Conservation (phyloP, 2,113 vertebrate species). For the Microtus oregoni region DNA sequence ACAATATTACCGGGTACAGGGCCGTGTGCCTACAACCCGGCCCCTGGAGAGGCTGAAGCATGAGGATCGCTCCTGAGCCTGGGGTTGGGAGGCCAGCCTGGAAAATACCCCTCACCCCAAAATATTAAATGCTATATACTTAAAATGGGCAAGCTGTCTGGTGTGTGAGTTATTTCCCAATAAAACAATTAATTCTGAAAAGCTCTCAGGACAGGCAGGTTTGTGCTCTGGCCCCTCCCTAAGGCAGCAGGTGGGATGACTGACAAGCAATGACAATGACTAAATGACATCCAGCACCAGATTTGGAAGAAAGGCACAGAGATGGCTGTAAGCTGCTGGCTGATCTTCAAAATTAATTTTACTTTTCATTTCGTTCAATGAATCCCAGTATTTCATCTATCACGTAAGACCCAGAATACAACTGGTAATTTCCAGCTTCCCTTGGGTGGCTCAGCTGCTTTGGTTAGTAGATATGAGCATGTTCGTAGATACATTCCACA, state of each 20-base stretch:
- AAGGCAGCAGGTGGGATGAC: neutral
- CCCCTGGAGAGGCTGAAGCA: neutral
- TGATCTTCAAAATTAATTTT: neutral
- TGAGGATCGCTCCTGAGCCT: neutral
- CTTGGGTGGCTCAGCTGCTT: neutral
- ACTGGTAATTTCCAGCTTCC: neutral
- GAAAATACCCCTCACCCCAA: neutral
- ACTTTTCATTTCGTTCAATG: neutral
- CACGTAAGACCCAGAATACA: neutral
- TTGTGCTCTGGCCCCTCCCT: neutral
- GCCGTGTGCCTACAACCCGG: neutral
- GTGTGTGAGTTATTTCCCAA: neutral
- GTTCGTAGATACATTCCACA: too few species aligned
- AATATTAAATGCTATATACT: neutral
- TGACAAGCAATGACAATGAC: neutral
- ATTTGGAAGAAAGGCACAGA: neutral
- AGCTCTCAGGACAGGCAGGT: neutral
- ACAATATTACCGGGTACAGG: neutral
- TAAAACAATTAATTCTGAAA: slow-evolving; percentile 34
- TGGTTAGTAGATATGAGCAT: neutral
- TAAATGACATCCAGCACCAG: neutral
- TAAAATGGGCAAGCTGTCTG: neutral
- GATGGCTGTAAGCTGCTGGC: neutral
- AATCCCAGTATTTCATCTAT: neutral
- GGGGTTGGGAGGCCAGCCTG: neutral